Evolutionary conservation across 2,797 vertebrate species (phyloP), one percentile per base, ranked within the genome.

Genomic region (Pogoniulus pusillus): DNA sequence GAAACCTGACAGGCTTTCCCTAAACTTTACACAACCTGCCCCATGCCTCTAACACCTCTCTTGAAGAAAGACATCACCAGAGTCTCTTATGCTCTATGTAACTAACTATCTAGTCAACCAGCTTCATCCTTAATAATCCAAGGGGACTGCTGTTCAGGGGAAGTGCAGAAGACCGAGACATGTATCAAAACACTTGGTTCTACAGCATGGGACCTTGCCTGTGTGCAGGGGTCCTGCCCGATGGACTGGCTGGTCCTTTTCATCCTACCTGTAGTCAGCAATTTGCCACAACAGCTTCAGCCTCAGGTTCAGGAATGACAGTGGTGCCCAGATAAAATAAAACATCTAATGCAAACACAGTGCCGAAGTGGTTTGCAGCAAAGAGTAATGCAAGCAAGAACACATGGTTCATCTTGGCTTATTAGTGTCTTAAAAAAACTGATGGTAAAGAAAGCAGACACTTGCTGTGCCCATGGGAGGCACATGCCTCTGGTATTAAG

Each of bases 1-100:
- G 49, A 71, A 85, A 58, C 10, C 17, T 63, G 20, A 22, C 1
- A 3, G 13, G 6, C 4, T 54, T 74, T 71, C 71, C 15, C 22
- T 22, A 54, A 66, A 8, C 23, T 24, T 3, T 19, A 32, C 34
- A 30, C 0, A 3, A 49, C 0, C 0, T 26, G 10, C 5, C 15
- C 69, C 18, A 24, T 41, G 59, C 6, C 53, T 37, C 51, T 32
- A 29, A 77, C 18, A 64, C 13, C 4, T 85, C 43, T 87, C 3
- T n/a, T 78, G n/a, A 71, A 29, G 37, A 43, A 58, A 5, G 11
- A 3, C 55, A 55, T 30, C n/a, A 49, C 57, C 3, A 8, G 30
- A 18, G 12, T 16, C 14, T 43, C 17, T 78, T 57, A 37, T 39
- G 55, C 34, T 85, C 32, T 2, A 4, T 16, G 16, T 43, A 89